Percentiles rank a stretch among this genome's conserved stretches.
Evolutionary conservation across 2,113 vertebrate species (phyloP).

Genomic region (Leiothrix lutea): DNA sequence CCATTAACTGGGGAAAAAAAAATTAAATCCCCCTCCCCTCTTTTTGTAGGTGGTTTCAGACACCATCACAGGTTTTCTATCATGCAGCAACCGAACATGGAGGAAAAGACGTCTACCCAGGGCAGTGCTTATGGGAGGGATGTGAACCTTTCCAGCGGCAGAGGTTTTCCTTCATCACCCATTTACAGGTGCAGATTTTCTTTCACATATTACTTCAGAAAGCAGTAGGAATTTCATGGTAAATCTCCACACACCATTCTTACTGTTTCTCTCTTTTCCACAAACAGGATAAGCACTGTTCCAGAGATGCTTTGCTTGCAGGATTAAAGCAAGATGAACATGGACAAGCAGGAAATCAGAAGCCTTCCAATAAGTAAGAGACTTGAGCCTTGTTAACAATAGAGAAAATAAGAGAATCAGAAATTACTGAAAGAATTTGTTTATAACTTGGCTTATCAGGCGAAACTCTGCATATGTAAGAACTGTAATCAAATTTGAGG

Average conservation of each 20-base stretch:
- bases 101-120: conserved; percentile 90
- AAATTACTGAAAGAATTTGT: background rate
- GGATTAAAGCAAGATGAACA: conserved; percentile 94
- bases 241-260: background rate
- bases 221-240: background rate
- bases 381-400: background rate
- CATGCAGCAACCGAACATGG: conserved; percentile 96
- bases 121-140: conserved; percentile 95
- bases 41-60: conserved; percentile 93
- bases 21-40: background rate
- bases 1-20: background rate
- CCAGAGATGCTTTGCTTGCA: conserved; percentile 93
- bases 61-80: conserved; percentile 97
- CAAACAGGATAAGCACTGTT: conserved; percentile 97
- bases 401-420: background rate
- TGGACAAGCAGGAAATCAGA: conserved; percentile 88
- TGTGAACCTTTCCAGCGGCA: conserved; percentile 96
- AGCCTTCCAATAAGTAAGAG: conserved; percentile 88
- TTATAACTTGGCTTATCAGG: background rate
- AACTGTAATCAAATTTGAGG: background rate
- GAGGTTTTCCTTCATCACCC: conserved; percentile 98
- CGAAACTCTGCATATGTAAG: background rate
- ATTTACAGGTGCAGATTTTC: conserved; percentile 85
- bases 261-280: background rate
- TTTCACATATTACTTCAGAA: background rate